Percentiles rank a stretch among this genome's conserved stretches.
Conservation (phyloP, 1,140 invertebrate species). For the Atta cephalotes region DNA sequence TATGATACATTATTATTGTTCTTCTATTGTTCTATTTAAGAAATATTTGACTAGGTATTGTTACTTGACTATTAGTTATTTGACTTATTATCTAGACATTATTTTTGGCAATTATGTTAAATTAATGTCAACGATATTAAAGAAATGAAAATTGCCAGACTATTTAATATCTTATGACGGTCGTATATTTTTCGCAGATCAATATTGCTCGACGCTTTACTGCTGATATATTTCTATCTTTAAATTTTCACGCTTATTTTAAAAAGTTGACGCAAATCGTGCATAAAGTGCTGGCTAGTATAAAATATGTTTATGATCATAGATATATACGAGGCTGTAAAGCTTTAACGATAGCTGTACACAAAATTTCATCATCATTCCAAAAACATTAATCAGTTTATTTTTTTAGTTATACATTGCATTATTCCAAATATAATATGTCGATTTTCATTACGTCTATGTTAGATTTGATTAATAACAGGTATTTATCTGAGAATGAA, state of each 20-base stretch:
- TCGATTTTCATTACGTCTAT: not conserved
- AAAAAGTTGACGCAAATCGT: constrained; percentile 57
- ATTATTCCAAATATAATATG: not conserved
- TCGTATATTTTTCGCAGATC: constrained; percentile 49
- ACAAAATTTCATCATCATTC: constrained; percentile 29
- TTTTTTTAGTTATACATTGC: not conserved
- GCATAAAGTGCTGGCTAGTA: constrained; percentile 42
- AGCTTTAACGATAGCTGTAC: constrained; percentile 30
- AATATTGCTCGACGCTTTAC: constrained; percentile 54
- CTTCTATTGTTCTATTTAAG: not conserved
- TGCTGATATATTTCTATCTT: constrained; percentile 56
- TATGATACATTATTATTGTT: not conserved
- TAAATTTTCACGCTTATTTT: constrained; percentile 61
- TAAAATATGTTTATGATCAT: constrained; percentile 61
- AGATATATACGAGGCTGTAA: constrained; percentile 39
- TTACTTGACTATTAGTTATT: not conserved
- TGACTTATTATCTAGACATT: constrained; percentile 24
- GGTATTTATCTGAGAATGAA: not conserved
- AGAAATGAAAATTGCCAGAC: constrained; percentile 6
- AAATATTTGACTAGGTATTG: not conserved
- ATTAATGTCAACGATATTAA: constrained; percentile 8
- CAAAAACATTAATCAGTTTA: constrained; percentile 32
- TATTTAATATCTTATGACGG: constrained; percentile 54
- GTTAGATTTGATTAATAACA: not conserved
- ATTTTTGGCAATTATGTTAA: not conserved